Conservation (phyloP, 2,797 vertebrate species). For the Thaleichthys pacificus region DNA sequence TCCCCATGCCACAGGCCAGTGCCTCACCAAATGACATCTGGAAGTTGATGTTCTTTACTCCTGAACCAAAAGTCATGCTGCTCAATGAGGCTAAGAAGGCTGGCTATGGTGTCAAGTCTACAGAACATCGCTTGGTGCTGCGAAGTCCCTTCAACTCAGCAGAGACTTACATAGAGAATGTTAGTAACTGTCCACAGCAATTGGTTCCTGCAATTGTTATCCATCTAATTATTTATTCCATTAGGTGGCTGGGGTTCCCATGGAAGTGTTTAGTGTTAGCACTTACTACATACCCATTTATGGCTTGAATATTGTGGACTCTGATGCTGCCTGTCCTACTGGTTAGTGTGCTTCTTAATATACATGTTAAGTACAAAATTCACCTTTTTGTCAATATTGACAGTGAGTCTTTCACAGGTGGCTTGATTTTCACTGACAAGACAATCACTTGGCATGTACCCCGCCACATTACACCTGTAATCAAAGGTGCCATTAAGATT, state of each 20-base stretch:
- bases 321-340: conserved; percentile 75
- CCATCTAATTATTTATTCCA: background rate
- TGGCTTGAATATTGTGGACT: conserved; percentile 74
- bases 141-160: conserved; percentile 71
- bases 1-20: conserved; percentile 35
- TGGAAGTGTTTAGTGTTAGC: conserved; percentile 77
- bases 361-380: background rate
- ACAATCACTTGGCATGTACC: conserved; percentile 83
- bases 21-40: conserved; percentile 57
- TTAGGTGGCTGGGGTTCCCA: conserved; percentile 76
- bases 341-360: conserved; percentile 44
- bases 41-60: conserved; percentile 80
- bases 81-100: conserved; percentile 69
- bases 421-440: conserved; percentile 65
- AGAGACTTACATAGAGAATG: conserved; percentile 67
- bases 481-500: conserved; percentile 55
- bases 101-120: conserved; percentile 75
- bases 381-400: background rate
- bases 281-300: conserved; percentile 66
- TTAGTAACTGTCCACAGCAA: conserved; percentile 39
- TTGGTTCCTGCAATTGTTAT: background rate
- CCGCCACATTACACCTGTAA: conserved; percentile 64
- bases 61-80: conserved; percentile 68
- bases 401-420: conserved; percentile 63
- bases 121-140: conserved; percentile 72